phyloP scores from a whole-genome alignment of 2,888 invertebrate species.

The Nymphalis polychloros region DNA sequence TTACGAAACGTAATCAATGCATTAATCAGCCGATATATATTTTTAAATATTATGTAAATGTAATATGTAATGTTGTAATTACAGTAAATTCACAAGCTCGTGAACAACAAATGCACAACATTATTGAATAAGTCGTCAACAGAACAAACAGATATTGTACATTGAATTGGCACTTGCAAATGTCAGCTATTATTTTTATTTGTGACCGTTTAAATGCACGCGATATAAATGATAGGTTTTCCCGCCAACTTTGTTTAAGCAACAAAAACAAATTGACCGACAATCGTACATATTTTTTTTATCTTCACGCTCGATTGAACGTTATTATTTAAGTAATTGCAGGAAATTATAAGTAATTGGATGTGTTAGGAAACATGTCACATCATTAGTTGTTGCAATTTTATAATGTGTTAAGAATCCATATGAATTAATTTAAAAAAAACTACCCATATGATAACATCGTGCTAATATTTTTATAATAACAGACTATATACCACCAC shows the following conservation, averaged over 20 bases:
- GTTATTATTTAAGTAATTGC: conserved; percentile 13
- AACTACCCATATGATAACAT: background rate
- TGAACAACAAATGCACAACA: conserved; percentile 4
- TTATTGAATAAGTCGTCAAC: conserved; percentile 22
- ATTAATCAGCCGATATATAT: too few relatives aligned
- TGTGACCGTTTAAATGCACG: conserved; percentile 25
- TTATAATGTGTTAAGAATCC: background rate
- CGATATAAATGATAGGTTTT: conserved; percentile 24
- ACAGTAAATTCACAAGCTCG: background rate
- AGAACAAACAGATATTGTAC: conserved; percentile 32
- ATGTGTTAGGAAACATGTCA: conserved; percentile 10
- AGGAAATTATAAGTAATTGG: conserved; percentile 6
- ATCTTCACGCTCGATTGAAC: conserved; percentile 5
- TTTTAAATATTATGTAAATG: too few relatives aligned
- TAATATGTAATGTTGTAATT: background rate
- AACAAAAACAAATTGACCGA: conserved; percentile 18
- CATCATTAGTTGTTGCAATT: background rate
- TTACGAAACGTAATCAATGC: background rate
- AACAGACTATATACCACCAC: background rate
- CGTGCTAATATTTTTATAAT: background rate
- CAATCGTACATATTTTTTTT: conserved; percentile 24
- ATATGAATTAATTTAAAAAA: background rate
- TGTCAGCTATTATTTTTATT: conserved; percentile 25
- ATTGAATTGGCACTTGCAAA: conserved; percentile 34
- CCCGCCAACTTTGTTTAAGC: conserved; percentile 14